Conservation (phyloP, 1,140 invertebrate genomes). For the Aphaenogaster rudis region DNA sequence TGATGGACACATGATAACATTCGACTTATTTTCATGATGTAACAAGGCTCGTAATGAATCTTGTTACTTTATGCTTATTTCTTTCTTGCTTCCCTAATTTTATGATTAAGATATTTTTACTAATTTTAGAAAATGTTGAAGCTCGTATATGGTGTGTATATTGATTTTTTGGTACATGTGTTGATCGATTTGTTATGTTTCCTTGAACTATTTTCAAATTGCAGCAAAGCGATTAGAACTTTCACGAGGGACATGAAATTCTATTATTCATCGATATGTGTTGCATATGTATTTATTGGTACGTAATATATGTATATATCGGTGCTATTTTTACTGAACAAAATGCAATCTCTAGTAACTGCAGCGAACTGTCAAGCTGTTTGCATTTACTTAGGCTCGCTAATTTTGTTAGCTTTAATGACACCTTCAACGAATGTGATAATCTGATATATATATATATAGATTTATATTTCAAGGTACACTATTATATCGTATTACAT, state of each 20-base stretch:
- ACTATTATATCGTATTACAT: too few species aligned
- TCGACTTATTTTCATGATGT: not conserved
- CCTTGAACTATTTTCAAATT: slow-evolving; percentile 35
- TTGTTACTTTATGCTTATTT: not conserved
- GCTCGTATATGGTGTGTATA: not conserved
- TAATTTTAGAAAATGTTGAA: not conserved
- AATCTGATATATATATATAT: not conserved
- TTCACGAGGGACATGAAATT: slow-evolving; percentile 6
- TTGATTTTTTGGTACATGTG: not conserved
- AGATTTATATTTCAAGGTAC: not conserved
- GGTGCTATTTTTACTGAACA: not conserved
- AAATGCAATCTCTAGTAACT: slow-evolving; percentile 11
- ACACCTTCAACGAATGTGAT: not conserved
- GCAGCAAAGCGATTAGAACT: not conserved
- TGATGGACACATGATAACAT: not conserved
- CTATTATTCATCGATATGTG: not conserved
- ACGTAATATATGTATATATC: too few species aligned
- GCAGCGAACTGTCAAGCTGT: slow-evolving; percentile 4
- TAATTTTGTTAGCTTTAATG: not conserved
- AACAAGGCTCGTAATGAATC: not conserved
- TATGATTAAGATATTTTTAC: not conserved
- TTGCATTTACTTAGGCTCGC: not conserved
- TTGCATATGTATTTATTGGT: too few species aligned
- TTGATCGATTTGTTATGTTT: slow-evolving; percentile 1
- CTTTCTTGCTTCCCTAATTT: not conserved